Evolutionary conservation across 2,797 vertebrate species (phyloP), one percentile per base, ranked within the genome.

Genomic region (Rousettus madagascariensis): DNA sequence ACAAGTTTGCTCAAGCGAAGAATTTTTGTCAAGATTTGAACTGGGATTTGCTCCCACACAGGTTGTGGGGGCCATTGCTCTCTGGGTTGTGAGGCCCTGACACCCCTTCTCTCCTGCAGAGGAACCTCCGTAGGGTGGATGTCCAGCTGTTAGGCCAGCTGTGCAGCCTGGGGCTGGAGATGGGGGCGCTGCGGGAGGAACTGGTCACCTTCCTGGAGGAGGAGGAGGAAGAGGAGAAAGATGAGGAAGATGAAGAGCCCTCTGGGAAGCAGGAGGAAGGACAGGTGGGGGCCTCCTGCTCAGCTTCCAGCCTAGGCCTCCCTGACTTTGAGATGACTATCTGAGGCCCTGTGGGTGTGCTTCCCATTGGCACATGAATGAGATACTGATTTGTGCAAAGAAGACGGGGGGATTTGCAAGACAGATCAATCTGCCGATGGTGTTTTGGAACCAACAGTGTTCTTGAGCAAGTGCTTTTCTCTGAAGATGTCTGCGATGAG

Each of bases 311-410:
- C 51, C 28, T 15, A 33, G 28, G 61, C 13, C 53, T 53, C 17
- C 96, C 97, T 0, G 97, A 97, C 92, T 97, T 97, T 80, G 97
- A 97, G 82, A 97, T 97, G 87, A 97, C 94, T 0, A 97, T 97
- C 92, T 97, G 90, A 97, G 53, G 59, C 22, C 30, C 69, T 46
- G 38, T 72, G 20, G 17, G 6, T 19, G 2, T 51, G 26, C 36
- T 65, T 75, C 28, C 1, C 41, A 30, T 13, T 2, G 59, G 71
- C 77, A 41, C 4, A 17, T 15, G 77, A 72, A 66, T 59, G 78
- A 78, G 46, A 63, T 43, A 7, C 72, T 90, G 41, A 72, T 41
- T 15, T 22, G 68, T 36, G 49, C n/a, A 91, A 57, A 91, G 19
- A 49, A 36, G 9, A 36, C 17, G 22, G 19, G 41, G 12, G 46